phyloP scores from a whole-genome alignment of 1,140 invertebrate species.

The Bilobella aurantiaca region DNA sequence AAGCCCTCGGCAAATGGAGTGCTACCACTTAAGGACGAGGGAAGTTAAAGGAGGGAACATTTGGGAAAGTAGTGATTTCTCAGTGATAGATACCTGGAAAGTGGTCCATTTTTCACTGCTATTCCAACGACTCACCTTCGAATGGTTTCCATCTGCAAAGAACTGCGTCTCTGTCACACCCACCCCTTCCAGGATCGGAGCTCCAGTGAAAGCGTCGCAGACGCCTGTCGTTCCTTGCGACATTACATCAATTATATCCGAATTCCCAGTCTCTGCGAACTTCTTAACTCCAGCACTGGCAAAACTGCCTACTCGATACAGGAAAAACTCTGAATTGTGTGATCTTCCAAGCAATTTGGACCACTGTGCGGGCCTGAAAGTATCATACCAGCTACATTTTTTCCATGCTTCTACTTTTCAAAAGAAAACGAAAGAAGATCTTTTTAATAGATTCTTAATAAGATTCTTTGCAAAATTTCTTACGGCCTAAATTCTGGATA shows the following conservation, averaged over 20 bases:
- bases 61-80: neutral
- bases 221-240: conserved; percentile 41
- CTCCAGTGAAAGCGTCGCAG: conserved; percentile 43
- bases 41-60: neutral
- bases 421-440: too few relatives aligned
- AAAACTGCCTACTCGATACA: conserved; percentile 41
- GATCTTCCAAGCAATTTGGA: conserved; percentile 45
- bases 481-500: conserved; percentile 43
- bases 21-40: too few relatives aligned
- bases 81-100: neutral
- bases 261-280: conserved; percentile 42
- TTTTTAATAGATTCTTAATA: too few relatives aligned
- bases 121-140: conserved; percentile 38
- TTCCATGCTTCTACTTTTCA: too few relatives aligned
- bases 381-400: conserved; percentile 36
- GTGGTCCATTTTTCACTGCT: neutral
- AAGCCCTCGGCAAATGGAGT: too few relatives aligned
- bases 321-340: conserved; percentile 40
- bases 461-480: too few relatives aligned
- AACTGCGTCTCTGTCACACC: conserved; percentile 43
- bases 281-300: conserved; percentile 41
- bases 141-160: conserved; percentile 44
- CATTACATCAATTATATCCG: conserved; percentile 40
- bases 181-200: conserved; percentile 41
- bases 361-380: conserved; percentile 43